Evolutionary conservation across 2,113 vertebrate genomes (phyloP), one percentile per base, ranked within the genome.

Genomic region (Anolis carolinensis): DNA sequence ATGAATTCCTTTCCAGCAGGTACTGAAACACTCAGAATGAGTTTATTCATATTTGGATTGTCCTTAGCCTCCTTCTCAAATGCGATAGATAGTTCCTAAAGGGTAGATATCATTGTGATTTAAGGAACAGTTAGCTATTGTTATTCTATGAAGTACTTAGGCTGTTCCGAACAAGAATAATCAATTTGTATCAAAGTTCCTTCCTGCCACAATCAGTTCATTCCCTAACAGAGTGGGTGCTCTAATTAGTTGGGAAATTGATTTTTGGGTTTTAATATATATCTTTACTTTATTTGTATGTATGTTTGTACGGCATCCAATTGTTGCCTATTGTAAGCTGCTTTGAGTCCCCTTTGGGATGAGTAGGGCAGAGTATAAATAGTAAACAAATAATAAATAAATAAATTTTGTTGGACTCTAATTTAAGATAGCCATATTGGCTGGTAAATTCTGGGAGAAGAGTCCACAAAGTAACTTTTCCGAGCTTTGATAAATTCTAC

Each of bases 21-120:
- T 89, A 98, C 92, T 0, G 97, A 97, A 55, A 96, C 96, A 1
- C 95, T 97, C 81, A 98, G 73, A 94, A 98, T 89, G 20, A 97
- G 96, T 79, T 79, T 94, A 52, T 80, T n/a, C 1, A 75, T 91
- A 5, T 95, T 92, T 0, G 94, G 20, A 52, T 48, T 89, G 44
- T 90, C 18, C 76, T 68, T 87, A 65, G 92, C 95, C 79, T 98
- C 97, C 30, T 92, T 94, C 36, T 78, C 90, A 72, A 95, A 98
- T 52, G 96, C 96, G 0, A 70, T 87, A 77, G 95, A 67, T 55
- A 97, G 94, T 89, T 98, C 97, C 97, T 98, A 86, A 91, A 81
- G 0, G 30, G 39, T 23, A 84, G 55, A 59, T 11, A 79, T 83
- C 59, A 73, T 62, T 73, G 34, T 83, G 50, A 59, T 30, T 62